Evolutionary conservation across 92 coral and sea anemone species (phyloP).

Genomic region (Metridium senile): DNA sequence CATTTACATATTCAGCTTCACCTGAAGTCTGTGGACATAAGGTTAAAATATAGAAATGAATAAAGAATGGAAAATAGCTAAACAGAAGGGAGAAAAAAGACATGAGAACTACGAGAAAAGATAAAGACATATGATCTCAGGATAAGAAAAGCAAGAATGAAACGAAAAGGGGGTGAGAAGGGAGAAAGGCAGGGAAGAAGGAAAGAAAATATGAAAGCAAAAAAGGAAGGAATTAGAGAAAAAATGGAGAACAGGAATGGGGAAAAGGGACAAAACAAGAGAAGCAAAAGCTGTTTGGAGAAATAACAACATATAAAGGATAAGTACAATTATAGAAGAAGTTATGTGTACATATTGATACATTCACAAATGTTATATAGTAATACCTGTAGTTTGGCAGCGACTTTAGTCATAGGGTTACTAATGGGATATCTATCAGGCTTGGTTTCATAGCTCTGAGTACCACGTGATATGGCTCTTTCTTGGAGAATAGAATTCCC

Average conservation of each 20-base stretch:
- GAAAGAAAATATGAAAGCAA: too few relatives aligned
- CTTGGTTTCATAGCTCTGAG: slow-evolving; percentile 64
- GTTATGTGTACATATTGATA: neutral
- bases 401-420: slow-evolving; percentile 78
- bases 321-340: neutral
- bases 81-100: too few relatives aligned
- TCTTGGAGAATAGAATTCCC: slow-evolving; percentile 46
- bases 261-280: neutral
- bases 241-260: too few relatives aligned
- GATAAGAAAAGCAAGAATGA: too few relatives aligned
- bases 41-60: neutral
- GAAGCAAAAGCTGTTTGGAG: too few relatives aligned
- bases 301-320: too few relatives aligned
- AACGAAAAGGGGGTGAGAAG: too few relatives aligned
- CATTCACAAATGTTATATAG: neutral
- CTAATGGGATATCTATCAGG: slow-evolving; percentile 67
- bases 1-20: slow-evolving; percentile 72
- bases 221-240: too few relatives aligned
- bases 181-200: too few relatives aligned
- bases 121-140: neutral
- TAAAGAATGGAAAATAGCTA: neutral
- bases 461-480: slow-evolving; percentile 67
- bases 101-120: neutral
- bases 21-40: slow-evolving; percentile 58
- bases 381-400: slow-evolving; percentile 71